Conservation (phyloP, 2,888 invertebrate species). For the Hirtodrosophila cameraria region DNA sequence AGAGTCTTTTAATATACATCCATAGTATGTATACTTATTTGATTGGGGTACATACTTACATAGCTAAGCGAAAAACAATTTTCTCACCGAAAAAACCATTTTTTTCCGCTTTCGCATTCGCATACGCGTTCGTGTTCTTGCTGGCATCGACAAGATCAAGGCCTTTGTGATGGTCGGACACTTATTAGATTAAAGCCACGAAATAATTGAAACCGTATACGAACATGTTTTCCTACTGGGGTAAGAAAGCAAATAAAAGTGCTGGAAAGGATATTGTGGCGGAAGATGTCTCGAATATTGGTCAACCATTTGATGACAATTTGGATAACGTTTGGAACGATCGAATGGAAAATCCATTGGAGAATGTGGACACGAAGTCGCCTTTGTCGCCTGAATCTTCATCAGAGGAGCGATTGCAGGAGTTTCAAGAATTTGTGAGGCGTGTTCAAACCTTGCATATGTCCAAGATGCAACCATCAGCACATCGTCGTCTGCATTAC, state of each 20-base stretch:
- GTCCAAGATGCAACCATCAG: conserved; percentile 31
- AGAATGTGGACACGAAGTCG: neutral
- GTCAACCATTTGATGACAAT: neutral
- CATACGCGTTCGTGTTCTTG: conserved; percentile 31
- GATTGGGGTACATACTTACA: neutral
- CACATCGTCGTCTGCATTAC: neutral
- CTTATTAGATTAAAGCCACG: conserved; percentile 2
- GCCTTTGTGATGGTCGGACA: conserved; percentile 31
- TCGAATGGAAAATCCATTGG: neutral
- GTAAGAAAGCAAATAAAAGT: conserved; percentile 37
- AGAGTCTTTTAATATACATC: neutral
- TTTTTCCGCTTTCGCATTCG: conserved; percentile 42
- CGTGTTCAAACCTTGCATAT: conserved; percentile 77
- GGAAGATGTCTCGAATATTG: conserved; percentile 1
- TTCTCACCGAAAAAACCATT: conserved; percentile 13
- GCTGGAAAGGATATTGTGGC: conserved; percentile 1
- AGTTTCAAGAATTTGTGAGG: conserved; percentile 77
- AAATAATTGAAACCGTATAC: neutral
- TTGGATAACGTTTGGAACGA: neutral
- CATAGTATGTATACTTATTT: conserved; percentile 1
- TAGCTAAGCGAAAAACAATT: neutral
- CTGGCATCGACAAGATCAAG: conserved; percentile 61
- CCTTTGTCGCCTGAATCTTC: conserved; percentile 6
- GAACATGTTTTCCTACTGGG: conserved; percentile 69
- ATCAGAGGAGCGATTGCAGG: conserved; percentile 50